Conservation (phyloP, 2,113 vertebrate species). For the Elephantulus edwardii region DNA sequence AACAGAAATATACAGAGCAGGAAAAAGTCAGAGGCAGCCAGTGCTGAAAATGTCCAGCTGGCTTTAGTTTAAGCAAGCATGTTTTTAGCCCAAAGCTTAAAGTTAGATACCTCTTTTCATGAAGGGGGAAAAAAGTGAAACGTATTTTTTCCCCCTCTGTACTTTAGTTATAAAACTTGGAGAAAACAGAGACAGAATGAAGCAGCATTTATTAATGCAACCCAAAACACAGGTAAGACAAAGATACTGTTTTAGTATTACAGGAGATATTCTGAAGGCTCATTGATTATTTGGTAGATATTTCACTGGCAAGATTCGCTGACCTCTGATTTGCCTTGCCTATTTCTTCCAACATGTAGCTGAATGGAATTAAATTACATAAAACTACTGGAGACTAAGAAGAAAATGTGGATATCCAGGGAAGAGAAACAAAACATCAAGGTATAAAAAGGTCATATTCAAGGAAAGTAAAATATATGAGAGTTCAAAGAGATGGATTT, state of each 20-base stretch:
- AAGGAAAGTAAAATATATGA: not conserved
- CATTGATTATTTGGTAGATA: not conserved
- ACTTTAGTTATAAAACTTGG: not conserved
- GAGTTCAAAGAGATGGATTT: not conserved
- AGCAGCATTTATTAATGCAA: not conserved
- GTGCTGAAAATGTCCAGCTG: not conserved
- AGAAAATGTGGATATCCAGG: not conserved
- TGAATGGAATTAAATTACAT: not conserved
- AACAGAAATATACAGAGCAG: constrained; percentile 8
- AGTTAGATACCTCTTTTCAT: not conserved
- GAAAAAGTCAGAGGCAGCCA: not conserved
- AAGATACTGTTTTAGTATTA: not conserved
- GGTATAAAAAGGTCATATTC: not conserved
- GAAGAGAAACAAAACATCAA: not conserved
- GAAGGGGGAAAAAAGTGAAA: not conserved
- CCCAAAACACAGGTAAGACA: not conserved
- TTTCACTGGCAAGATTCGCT: not conserved
- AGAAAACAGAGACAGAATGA: not conserved
- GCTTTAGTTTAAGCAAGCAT: constrained; percentile 25
- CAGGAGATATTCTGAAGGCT: not conserved
- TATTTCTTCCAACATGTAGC: not conserved
- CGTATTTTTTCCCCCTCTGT: not conserved
- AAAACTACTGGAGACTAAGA: not conserved
- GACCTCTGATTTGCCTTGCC: not conserved
- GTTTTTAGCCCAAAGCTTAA: not conserved